A percentile compares a stretch with the other conserved stretches of the same genome.
Conservation (phyloP, 2,888 invertebrate genomes). For the Tiphia femorata region DNA sequence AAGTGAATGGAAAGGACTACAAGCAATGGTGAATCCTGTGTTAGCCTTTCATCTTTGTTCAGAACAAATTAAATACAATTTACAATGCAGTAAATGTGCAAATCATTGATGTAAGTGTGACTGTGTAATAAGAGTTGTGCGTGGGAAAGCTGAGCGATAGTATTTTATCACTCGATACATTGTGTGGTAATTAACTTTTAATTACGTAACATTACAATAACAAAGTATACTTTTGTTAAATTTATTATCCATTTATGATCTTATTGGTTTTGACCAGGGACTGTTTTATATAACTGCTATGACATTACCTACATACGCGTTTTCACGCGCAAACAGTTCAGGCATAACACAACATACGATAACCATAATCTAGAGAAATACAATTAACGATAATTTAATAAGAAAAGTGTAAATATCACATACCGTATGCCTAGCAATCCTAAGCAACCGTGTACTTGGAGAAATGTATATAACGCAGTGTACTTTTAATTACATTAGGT, state of each 20-base stretch:
- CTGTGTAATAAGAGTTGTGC: slow-evolving; percentile 6
- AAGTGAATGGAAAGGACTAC: slow-evolving; percentile 35
- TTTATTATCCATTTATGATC: slow-evolving; percentile 63
- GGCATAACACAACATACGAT: slow-evolving; percentile 52
- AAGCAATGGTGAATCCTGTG: slow-evolving; percentile 27
- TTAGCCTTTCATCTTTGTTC: slow-evolving; percentile 26
- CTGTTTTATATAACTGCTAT: slow-evolving; percentile 68
- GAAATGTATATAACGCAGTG: slow-evolving; percentile 69
- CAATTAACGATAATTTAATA: slow-evolving; percentile 59
- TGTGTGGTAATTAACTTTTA: slow-evolving; percentile 64
- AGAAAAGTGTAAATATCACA: slow-evolving; percentile 63
- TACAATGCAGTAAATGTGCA: not conserved
- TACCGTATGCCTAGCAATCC: slow-evolving; percentile 64
- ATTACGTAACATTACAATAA: slow-evolving; percentile 59
- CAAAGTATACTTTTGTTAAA: slow-evolving; percentile 65
- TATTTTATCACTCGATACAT: slow-evolving; percentile 58
- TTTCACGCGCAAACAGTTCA: slow-evolving; percentile 32
- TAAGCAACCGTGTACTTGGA: slow-evolving; percentile 67
- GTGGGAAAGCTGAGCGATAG: slow-evolving; percentile 57
- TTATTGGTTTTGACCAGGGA: slow-evolving; percentile 67
- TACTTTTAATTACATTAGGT: slow-evolving; percentile 68
- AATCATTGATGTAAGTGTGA: not conserved
- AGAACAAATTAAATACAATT: not conserved
- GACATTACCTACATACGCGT: slow-evolving; percentile 7
- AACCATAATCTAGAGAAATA: slow-evolving; percentile 62